Percentiles rank a stretch among this genome's conserved stretches.
Evolutionary conservation across 1,140 invertebrate species (phyloP).

Genomic region (Subanguina moxae): DNA sequence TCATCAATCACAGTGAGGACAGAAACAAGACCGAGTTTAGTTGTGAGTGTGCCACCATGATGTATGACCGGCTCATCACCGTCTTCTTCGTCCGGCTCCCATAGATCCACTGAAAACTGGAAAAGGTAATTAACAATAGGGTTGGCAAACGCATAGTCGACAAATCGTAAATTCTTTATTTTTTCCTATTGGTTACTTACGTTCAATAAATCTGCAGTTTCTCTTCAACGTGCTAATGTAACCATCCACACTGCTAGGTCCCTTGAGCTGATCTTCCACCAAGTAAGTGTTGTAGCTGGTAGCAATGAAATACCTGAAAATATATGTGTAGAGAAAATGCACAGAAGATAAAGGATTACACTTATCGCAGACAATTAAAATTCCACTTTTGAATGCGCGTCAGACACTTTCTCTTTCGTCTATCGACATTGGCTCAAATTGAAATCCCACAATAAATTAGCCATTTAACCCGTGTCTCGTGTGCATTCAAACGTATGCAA

Average conservation of each 20-base stretch:
- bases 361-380: too few species aligned
- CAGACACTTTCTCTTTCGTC: too few species aligned
- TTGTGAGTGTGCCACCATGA: constrained; percentile 67
- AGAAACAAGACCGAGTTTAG: constrained; percentile 64
- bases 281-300: constrained; percentile 66
- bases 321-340: too few species aligned
- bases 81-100: constrained; percentile 64
- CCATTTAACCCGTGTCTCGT: too few species aligned
- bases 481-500: too few species aligned
- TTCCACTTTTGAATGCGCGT: too few species aligned
- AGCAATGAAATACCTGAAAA: constrained; percentile 65
- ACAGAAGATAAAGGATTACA: too few species aligned
- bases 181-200: constrained; percentile 20
- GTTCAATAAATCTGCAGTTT: constrained; percentile 53
- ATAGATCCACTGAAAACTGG: constrained; percentile 65
- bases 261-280: constrained; percentile 65
- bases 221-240: constrained; percentile 57
- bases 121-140: not conserved
- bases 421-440: too few species aligned
- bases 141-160: not conserved
- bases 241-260: constrained; percentile 65
- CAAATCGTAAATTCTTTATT: not conserved
- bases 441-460: too few species aligned
- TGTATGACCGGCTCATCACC: constrained; percentile 64
- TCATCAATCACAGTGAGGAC: constrained; percentile 65